These are phyloP conservation scores for Euplexia lucipara DNA, from an alignment of 2,888 invertebrate genomes.

Conservation along the genomic window DNA sequence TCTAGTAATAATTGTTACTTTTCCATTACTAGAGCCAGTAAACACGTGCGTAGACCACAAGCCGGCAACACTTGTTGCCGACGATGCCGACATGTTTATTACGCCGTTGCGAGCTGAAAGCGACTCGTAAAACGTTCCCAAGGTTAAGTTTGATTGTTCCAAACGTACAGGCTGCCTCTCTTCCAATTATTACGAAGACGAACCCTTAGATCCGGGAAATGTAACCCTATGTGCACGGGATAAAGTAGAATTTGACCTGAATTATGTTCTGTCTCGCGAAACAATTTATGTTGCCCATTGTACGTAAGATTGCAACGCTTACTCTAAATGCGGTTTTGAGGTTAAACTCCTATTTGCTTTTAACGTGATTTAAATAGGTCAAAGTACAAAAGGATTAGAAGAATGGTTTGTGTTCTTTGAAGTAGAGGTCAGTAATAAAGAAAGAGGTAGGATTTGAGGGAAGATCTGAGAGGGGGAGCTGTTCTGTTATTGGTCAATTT, in stretches of 20 bases:
- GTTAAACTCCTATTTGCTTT: conserved; percentile 79
- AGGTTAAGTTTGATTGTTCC: conserved; percentile 87
- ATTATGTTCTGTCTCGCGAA: conserved; percentile 36
- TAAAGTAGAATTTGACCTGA: conserved; percentile 46
- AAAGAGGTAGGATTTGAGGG: neutral
- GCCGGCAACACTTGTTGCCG: conserved; percentile 81
- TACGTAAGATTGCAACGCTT: conserved; percentile 70
- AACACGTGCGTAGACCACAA: conserved; percentile 74
- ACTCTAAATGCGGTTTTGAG: conserved; percentile 81
- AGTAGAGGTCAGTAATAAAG: conserved; percentile 58
- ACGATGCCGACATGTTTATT: conserved; percentile 84
- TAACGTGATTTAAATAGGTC: conserved; percentile 82
- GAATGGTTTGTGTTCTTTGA: conserved; percentile 69
- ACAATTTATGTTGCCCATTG: conserved; percentile 62
- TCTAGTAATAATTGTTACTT: conserved; percentile 49
- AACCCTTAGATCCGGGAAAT: conserved; percentile 33
- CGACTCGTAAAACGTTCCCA: conserved; percentile 82
- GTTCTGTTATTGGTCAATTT: neutral
- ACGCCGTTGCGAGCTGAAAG: conserved; percentile 74
- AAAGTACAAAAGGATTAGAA: conserved; percentile 79
- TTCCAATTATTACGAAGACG: conserved; percentile 64
- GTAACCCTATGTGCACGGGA: conserved; percentile 32
- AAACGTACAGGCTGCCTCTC: conserved; percentile 65
- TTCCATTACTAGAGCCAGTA: conserved; percentile 55
- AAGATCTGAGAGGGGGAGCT: no score